Evolutionary conservation across 1,140 invertebrate genomes (phyloP), one percentile per base, ranked within the genome.

Genomic region (Drosophila bocqueti): DNA sequence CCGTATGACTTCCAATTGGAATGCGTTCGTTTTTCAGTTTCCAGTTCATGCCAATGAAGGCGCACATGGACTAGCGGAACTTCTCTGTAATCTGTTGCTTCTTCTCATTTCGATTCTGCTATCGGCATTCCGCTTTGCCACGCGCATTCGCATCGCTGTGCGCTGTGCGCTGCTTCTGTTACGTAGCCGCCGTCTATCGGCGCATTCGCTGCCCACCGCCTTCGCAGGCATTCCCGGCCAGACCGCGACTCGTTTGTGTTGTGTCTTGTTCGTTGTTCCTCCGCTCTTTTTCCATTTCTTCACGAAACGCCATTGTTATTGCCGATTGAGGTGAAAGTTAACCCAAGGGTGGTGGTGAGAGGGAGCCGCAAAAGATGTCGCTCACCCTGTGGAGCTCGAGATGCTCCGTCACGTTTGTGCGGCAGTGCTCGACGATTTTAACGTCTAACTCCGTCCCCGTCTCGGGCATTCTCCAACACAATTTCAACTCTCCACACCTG

Each of bases 351-450:
- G 16, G 29, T 31, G 29, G 16, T 10, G 18, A n/a, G 29, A 59
- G 57, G 15, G 29, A n/a, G 31, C 45, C 9, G n/a, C 40, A 38
- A 67, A 40, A 69, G 15, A 90, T 89, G 85, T 76, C 83, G 55
- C 71, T 86, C 13, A 82, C 58, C 55, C 34, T 90, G 66, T 90
- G 85, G 85, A 89, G 79, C 72, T 90, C 81, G 45, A 85, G 85
- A 90, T 72, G 81, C 65, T 80, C 66, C 36, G 64, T 90, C 55
- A 85, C 82, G 47, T 65, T 90, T 26, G 50, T 79, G 34, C 86
- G 86, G 36, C 85, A 91, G 82, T 81, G 89, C 58, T 68, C 85
- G 36, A 79, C 81, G 82, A 79, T 85, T 52, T 82, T 90, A 59
- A 82, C 78, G 79, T 90, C 74, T 54, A 57, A 40, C 24, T 16